These are phyloP conservation scores for Betta splendens DNA, from an alignment of 2,797 vertebrate genomes.

Conservation along the genomic window DNA sequence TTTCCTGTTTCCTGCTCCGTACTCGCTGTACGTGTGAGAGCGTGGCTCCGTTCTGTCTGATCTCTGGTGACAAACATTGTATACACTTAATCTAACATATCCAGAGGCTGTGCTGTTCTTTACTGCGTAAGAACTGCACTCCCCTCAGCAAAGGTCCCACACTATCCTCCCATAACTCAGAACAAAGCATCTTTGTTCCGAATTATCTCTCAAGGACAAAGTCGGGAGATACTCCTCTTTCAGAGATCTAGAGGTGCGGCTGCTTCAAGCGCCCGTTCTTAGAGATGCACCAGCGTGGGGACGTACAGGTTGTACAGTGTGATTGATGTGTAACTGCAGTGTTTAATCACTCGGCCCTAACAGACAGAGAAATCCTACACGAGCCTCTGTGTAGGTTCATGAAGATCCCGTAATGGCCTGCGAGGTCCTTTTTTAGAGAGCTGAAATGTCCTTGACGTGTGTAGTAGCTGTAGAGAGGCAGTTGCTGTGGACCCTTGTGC, in stretches of 20 bases:
- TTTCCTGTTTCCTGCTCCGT: conserved; percentile 19
- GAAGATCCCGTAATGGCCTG: conserved; percentile 62
- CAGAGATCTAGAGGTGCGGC: conserved; percentile 29
- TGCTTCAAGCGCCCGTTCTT: conserved; percentile 6
- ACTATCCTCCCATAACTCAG: conserved; percentile 39
- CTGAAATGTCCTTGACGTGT: conserved; percentile 62
- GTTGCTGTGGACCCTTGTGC: conserved; percentile 79
- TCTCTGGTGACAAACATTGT: conserved; percentile 29
- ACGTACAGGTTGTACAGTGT: background rate
- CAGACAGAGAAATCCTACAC: conserved; percentile 40
- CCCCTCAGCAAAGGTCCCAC: conserved; percentile 36
- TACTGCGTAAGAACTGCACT: conserved; percentile 9
- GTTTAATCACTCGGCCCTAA: conserved; percentile 28
- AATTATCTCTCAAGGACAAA: conserved; percentile 65
- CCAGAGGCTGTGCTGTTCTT: conserved; percentile 26
- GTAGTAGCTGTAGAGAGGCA: conserved; percentile 72
- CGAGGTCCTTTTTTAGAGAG: conserved; percentile 58
- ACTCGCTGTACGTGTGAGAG: conserved; percentile 1
- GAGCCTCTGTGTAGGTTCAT: conserved; percentile 62
- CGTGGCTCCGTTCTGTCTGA: conserved; percentile 13
- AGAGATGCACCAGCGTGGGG: background rate
- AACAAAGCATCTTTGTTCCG: conserved; percentile 55
- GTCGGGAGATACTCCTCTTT: conserved; percentile 39
- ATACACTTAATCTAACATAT: conserved; percentile 40
- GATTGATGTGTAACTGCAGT: conserved; percentile 16